Conservation (phyloP, 2,113 vertebrate genomes). For the Callorhinus ursinus region DNA sequence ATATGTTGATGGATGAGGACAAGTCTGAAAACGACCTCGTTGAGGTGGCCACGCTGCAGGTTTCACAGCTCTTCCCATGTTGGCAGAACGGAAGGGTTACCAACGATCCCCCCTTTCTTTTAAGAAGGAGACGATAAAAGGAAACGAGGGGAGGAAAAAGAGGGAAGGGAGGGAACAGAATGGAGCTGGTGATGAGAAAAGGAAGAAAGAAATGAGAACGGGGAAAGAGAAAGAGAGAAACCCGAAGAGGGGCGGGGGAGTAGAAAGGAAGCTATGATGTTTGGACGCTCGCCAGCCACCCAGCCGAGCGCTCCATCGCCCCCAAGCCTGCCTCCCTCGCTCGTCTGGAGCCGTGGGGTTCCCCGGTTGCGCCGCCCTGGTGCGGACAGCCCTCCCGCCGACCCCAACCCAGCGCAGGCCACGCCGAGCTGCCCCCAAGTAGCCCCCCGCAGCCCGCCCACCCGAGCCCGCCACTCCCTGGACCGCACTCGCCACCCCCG, state of each 20-base stretch:
- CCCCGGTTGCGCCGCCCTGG: not conserved
- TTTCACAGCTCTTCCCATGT: slow-evolving; percentile 64
- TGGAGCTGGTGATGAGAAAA: slow-evolving; percentile 35
- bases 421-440: slow-evolving; percentile 47
- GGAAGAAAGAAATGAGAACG: slow-evolving; percentile 66
- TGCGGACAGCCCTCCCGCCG: not conserved
- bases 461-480: slow-evolving; percentile 69
- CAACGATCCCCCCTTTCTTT: slow-evolving; percentile 11
- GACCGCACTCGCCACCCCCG: slow-evolving; percentile 53
- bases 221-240: slow-evolving; percentile 74
- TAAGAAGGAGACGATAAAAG: not conserved
- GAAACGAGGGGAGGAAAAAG: not conserved
- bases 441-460: not conserved
- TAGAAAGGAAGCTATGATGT: slow-evolving; percentile 69
- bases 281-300: slow-evolving; percentile 56
- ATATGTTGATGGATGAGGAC: slow-evolving; percentile 70
- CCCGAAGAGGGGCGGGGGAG: slow-evolving; percentile 70
- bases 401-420: not conserved
- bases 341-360: not conserved
- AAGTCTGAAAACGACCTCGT: slow-evolving; percentile 53
- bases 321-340: slow-evolving; percentile 50
- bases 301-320: slow-evolving; percentile 66
- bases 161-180: slow-evolving; percentile 63
- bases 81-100: slow-evolving; percentile 36
- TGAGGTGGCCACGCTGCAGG: slow-evolving; percentile 56